Conservation (phyloP, 2,113 vertebrate genomes). For the Pomatorhinus ruficollis region DNA sequence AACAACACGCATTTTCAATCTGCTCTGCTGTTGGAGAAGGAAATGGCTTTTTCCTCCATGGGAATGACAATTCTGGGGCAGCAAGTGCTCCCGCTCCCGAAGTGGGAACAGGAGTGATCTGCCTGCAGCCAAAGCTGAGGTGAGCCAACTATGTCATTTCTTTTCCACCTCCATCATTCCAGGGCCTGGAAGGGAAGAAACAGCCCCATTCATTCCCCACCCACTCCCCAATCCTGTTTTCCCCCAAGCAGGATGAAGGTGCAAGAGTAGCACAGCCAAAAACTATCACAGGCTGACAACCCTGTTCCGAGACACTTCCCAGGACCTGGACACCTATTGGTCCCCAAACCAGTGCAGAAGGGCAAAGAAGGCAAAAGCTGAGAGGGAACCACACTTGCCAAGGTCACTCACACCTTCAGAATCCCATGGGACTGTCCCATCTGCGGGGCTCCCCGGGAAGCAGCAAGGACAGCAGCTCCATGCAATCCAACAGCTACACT, state of each 20-base stretch:
- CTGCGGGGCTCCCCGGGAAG: neutral
- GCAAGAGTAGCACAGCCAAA: accelerated
- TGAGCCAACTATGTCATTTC: neutral
- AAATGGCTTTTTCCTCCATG: neutral
- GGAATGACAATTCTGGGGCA: neutral
- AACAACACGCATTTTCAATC: neutral
- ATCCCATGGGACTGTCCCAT: neutral
- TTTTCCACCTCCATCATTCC: neutral
- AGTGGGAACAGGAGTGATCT: neutral
- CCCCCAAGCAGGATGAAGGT: neutral
- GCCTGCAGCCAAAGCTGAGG: neutral
- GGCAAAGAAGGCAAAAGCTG: neutral
- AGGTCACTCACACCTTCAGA: neutral
- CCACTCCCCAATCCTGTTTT: neutral
- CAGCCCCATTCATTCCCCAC: neutral
- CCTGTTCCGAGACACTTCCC: neutral
- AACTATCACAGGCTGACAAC: neutral
- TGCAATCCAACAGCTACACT: neutral
- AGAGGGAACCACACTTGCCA: neutral
- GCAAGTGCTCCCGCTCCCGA: neutral
- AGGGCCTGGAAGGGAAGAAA: neutral
- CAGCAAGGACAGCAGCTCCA: neutral
- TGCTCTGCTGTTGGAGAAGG: neutral
- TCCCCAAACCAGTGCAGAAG: neutral
- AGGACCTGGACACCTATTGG: accelerated